phyloP scores from a whole-genome alignment of 2,113 vertebrate species.

The Apeltes quadracus region DNA sequence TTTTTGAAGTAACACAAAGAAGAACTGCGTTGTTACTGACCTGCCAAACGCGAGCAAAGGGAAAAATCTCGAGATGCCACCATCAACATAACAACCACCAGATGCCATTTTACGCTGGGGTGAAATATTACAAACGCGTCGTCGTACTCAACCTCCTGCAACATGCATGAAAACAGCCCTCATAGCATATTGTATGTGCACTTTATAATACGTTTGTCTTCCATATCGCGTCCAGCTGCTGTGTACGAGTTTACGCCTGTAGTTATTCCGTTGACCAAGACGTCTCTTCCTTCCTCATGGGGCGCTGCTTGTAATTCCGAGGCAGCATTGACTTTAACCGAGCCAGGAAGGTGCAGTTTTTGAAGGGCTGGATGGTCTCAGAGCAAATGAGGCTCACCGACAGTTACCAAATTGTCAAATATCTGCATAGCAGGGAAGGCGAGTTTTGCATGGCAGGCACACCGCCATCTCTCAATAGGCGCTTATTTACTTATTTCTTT shows the following conservation, averaged over 20 bases:
- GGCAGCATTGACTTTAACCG: not conserved
- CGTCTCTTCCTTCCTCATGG: not conserved
- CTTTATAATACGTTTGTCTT: no score
- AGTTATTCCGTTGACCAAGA: not conserved
- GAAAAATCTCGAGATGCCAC: not conserved
- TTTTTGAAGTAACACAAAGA: conserved; percentile 4
- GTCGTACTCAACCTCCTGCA: not conserved
- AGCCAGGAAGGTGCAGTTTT: conserved; percentile 15
- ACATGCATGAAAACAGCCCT: not conserved
- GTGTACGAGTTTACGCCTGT: not conserved
- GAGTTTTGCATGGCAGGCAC: conserved; percentile 66
- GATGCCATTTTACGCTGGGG: no score
- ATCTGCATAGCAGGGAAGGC: conserved; percentile 59
- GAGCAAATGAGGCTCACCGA: conserved; percentile 60
- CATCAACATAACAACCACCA: not conserved
- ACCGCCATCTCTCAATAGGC: conserved; percentile 71
- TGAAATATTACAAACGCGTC: not conserved
- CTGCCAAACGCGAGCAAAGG: conserved; percentile 12
- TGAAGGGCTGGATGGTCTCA: conserved; percentile 26
- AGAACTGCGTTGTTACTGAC: conserved; percentile 4
- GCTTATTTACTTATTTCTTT: conserved; percentile 60
- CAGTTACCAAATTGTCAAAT: conserved; percentile 67
- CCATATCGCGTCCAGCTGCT: not conserved
- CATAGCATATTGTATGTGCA: not conserved
- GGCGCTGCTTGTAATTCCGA: not conserved